These are phyloP conservation scores for Brachionus rubens DNA, from an alignment of 1,140 invertebrate species.

Conservation along the genomic window DNA sequence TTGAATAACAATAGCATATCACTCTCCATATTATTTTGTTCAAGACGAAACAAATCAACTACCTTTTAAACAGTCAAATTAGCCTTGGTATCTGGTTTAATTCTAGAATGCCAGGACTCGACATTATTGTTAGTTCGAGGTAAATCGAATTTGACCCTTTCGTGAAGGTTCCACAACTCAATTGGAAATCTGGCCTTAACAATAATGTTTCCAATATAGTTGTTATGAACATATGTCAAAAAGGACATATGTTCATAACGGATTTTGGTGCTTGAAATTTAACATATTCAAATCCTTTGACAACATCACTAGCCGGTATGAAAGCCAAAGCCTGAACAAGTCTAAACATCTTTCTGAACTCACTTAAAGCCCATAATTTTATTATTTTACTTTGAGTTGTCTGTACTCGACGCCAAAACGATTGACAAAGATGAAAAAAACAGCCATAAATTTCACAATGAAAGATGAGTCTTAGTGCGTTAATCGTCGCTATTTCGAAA, in stretches of 20 bases:
- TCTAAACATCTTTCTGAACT: neutral
- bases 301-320: neutral
- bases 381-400: neutral
- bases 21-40: neutral
- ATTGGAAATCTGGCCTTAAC: neutral
- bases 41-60: neutral
- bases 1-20: neutral
- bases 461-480: neutral
- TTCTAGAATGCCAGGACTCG: neutral
- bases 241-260: neutral
- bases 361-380: neutral
- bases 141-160: neutral
- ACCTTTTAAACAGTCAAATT: neutral
- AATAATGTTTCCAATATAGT: neutral
- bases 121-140: slow-evolving; percentile 6
- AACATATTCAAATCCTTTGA: neutral
- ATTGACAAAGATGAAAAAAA: neutral
- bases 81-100: too few species aligned
- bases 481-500: neutral
- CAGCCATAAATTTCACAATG: slow-evolving; percentile 16
- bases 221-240: neutral
- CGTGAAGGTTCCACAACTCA: neutral
- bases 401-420: slow-evolving; percentile 9
- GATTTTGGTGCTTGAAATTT: neutral
- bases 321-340: neutral